A percentile compares a stretch with the other conserved stretches of the same genome.
These are phyloP conservation scores for Lamellibrachia luymesi DNA, from an alignment of 1,140 invertebrate species.

Conservation along the genomic window DNA sequence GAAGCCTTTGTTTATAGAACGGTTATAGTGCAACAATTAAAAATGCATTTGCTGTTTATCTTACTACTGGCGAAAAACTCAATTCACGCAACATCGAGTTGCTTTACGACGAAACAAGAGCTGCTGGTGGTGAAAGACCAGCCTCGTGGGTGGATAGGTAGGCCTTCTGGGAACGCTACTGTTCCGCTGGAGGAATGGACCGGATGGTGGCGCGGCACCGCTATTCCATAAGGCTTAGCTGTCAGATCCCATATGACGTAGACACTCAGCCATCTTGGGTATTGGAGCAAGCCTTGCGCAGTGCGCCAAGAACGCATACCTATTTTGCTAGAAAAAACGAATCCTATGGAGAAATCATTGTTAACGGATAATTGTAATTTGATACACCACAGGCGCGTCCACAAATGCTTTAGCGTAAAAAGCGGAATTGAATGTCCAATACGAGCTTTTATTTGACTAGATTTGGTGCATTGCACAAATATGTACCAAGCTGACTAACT, in stretches of 20 bases:
- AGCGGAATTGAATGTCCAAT: not conserved
- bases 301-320: not conserved
- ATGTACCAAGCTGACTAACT: too few relatives aligned
- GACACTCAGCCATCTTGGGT: not conserved
- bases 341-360: not conserved
- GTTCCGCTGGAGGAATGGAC: not conserved
- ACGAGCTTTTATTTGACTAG: too few relatives aligned
- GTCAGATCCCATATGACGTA: not conserved
- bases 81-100: not conserved
- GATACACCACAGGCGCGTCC: not conserved
- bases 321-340: not conserved
- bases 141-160: not conserved
- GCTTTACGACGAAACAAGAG: not conserved
- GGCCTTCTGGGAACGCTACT: not conserved
- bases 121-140: not conserved
- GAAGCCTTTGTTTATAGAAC: not conserved
- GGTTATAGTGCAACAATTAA: not conserved
- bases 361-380: not conserved
- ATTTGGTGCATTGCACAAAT: too few relatives aligned
- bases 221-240: not conserved
- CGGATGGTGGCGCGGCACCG: not conserved
- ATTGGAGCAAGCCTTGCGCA: not conserved
- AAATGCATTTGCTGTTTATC: not conserved
- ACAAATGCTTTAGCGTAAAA: not conserved
- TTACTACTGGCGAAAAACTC: not conserved